Base-by-base conservation (phyloP, 2,113 vertebrate genomes). In the Proteles cristata region DNA sequence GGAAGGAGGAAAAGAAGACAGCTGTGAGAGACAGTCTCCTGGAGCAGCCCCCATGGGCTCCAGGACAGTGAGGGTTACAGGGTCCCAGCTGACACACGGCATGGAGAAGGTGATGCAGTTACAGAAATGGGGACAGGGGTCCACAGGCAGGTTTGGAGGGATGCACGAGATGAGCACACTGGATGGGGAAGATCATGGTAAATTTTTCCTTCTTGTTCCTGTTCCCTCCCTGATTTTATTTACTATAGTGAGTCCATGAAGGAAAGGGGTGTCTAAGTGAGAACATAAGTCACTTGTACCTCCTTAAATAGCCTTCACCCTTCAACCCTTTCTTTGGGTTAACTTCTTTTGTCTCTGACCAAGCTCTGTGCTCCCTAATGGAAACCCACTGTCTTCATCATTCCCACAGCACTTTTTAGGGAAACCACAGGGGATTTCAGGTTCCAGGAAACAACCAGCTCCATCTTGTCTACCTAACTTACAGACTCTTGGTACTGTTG, bases 51-150 rank as follows among this genome's bases (percentile, higher is more conserved):
- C 43, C 10, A 35, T 8, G 35, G 53, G 71, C 45, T 48, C 19
- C 25, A 7, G 73, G 26, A 17, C 2, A 26, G 0, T 1, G 31
- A 88, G 48, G 19, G 4, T 1, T 0, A 17, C 25, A 11, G 74
- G 12, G 50, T 26, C n/a, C 35, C 76, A 58, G 0, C 0, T 4
- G 21, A 5, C 74, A 50, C 53, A 11, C 11, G 0, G 2, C 0
- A 5, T 26, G 28, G 26, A 50, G n/a, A 19, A 88, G 25, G 19
- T 5, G n/a, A 48, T 21, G 5, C 26, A 11, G 19, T 48, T 58
- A 39, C 55, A 21, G 19, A 84, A 71, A 28, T 11, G 4, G 28
- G 6, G 58, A 55, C 26, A 10, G 25, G 35, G 71, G 35, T 71
- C 17, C 83, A 16, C 26, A 28, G 48, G 33, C 3, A 17, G 79